Conservation (phyloP, 1,140 invertebrate species). For the Choristoneura fumiferana region DNA sequence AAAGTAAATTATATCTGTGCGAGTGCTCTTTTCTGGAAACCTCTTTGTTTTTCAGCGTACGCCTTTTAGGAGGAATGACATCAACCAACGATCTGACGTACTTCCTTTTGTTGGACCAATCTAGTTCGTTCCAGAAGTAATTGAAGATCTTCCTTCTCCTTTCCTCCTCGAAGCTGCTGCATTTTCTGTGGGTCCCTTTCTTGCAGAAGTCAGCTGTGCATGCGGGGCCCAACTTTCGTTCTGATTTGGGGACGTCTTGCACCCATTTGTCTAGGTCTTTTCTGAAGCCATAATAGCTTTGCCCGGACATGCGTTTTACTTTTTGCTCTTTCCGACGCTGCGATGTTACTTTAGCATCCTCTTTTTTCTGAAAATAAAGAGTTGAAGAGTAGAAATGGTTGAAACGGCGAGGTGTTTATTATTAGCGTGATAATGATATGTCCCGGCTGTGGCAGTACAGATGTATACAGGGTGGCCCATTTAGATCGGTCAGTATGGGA, state of each 20-base stretch:
- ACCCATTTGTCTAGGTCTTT: constrained; percentile 35
- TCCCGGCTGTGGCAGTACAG: no score
- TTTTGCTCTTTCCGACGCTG: constrained; percentile 42
- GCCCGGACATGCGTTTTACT: constrained; percentile 48
- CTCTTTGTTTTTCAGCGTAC: constrained; percentile 31
- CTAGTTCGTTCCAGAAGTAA: constrained; percentile 53
- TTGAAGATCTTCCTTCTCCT: constrained; percentile 38
- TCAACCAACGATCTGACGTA: constrained; percentile 45
- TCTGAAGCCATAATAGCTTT: constrained; percentile 47
- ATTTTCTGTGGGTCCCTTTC: constrained; percentile 32
- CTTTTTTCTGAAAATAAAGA: constrained; percentile 36
- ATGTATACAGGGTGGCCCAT: no score
- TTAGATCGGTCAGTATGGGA: no score
- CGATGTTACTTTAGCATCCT: constrained; percentile 31
- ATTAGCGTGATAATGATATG: no score
- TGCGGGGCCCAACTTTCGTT: constrained; percentile 38
- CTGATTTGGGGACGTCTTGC: constrained; percentile 49
- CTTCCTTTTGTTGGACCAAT: constrained; percentile 46
- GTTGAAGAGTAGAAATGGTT: background rate
- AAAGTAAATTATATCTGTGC: constrained; percentile 37
- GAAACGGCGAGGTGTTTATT: no score
- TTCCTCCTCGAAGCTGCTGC: constrained; percentile 30
- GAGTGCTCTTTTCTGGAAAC: constrained; percentile 43
- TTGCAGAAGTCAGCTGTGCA: constrained; percentile 42
- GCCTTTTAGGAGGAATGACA: constrained; percentile 34